Conservation (phyloP, 2,797 vertebrate species). For the Anisognathus igniventris region DNA sequence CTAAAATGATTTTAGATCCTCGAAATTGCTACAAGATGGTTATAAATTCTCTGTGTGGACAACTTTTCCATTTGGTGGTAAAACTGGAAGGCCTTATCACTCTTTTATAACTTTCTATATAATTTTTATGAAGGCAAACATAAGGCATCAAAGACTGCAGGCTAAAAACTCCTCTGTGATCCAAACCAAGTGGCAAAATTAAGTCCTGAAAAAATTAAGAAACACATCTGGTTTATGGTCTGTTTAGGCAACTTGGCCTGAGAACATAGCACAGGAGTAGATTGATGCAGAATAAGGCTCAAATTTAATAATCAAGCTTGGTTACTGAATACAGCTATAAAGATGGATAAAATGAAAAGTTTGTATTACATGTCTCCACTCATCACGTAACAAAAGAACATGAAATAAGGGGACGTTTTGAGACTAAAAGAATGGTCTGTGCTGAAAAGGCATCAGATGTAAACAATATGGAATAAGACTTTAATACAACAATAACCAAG, state of each 20-base stretch:
- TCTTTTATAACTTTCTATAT: constrained; percentile 76
- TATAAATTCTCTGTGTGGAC: constrained; percentile 72
- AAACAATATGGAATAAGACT: constrained; percentile 23
- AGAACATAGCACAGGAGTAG: constrained; percentile 64
- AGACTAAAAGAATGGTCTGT: constrained; percentile 18
- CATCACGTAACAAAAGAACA: constrained; percentile 45
- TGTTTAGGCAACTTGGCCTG: constrained; percentile 55
- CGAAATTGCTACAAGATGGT: constrained; percentile 75
- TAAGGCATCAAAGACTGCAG: constrained; percentile 70
- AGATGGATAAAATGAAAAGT: constrained; percentile 54
- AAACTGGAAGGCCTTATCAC: constrained; percentile 73
- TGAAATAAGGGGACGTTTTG: constrained; percentile 39
- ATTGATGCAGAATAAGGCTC: constrained; percentile 59
- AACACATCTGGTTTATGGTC: constrained; percentile 71
- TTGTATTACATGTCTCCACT: constrained; percentile 46
- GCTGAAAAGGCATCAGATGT: constrained; percentile 47
- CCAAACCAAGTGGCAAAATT: constrained; percentile 68
- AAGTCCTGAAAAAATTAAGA: constrained; percentile 54
- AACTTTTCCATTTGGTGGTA: constrained; percentile 74
- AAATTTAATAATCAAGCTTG: constrained; percentile 60
- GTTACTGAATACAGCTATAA: constrained; percentile 61
- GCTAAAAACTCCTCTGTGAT: constrained; percentile 62
- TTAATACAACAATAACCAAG: background rate
- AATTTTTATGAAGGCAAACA: constrained; percentile 76
- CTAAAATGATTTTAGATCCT: constrained; percentile 62